These are phyloP conservation scores for Meloidogyne chitwoodi DNA, from an alignment of 1,140 invertebrate genomes.

Conservation along the genomic window DNA sequence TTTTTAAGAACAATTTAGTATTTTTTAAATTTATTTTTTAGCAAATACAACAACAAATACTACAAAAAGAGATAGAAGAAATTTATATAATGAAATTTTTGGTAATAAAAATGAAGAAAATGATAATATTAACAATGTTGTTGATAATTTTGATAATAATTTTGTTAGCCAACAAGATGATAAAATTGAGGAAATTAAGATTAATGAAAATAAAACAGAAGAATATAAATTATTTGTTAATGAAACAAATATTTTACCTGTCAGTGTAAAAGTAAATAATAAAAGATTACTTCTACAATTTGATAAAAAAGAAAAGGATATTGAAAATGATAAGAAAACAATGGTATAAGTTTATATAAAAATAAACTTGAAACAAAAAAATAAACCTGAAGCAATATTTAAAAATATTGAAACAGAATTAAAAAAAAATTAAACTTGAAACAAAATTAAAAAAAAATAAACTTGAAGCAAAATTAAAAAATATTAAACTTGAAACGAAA, in stretches of 20 bases:
- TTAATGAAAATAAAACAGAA: background rate
- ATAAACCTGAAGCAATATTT: no score
- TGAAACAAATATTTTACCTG: background rate
- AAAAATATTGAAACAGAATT: background rate
- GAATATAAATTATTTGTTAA: background rate
- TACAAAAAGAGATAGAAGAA: background rate
- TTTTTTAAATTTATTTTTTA: background rate
- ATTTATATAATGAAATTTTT: background rate
- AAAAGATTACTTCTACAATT: background rate
- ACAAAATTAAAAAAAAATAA: no score
- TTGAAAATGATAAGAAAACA: no score
- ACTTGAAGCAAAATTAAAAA: background rate
- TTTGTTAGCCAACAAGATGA: background rate
- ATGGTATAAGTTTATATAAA: no score
- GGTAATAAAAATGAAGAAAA: background rate
- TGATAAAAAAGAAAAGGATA: no score
- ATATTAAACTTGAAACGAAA: background rate
- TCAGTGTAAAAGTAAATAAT: background rate
- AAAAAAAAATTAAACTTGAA: background rate
- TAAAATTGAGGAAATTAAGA: background rate
- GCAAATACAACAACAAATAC: background rate
- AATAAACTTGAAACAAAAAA: no score
- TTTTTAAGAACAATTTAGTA: background rate
- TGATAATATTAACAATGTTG: background rate
- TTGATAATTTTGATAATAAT: background rate